phyloP scores from a whole-genome alignment of 1,140 invertebrate species.

The Drosophila tropicalis region DNA sequence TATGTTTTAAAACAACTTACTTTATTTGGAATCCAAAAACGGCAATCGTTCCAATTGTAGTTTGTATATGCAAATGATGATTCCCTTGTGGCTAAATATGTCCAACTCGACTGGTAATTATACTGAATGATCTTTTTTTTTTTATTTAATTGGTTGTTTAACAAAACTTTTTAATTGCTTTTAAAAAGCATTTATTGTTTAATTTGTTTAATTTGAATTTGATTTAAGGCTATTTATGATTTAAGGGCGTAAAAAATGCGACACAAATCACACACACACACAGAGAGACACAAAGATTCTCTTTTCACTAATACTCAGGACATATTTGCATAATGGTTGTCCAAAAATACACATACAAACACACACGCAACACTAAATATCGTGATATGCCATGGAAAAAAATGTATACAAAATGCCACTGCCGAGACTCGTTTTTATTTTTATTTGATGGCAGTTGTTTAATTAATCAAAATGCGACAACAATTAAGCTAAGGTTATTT shows the following conservation, averaged over 20 bases:
- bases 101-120: conserved; percentile 53
- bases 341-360: conserved; percentile 52
- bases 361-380: conserved; percentile 38
- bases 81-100: conserved; percentile 37
- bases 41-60: conserved; percentile 17
- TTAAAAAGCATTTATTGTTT: conserved; percentile 69
- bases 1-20: not conserved
- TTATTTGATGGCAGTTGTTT: conserved; percentile 2
- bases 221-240: conserved; percentile 19
- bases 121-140: conserved; percentile 58
- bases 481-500: conserved; percentile 31
- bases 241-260: conserved; percentile 23
- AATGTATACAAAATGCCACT: conserved; percentile 14
- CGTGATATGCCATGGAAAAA: conserved; percentile 2
- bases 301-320: conserved; percentile 22
- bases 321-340: conserved; percentile 55
- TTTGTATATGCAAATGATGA: conserved; percentile 62
- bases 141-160: conserved; percentile 34
- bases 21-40: not conserved
- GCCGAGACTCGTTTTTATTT: conserved; percentile 35
- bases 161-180: conserved; percentile 65
- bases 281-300: conserved; percentile 30
- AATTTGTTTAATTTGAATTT: conserved; percentile 58
- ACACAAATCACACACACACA: conserved; percentile 65
- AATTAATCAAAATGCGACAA: conserved; percentile 44